These are phyloP conservation scores for Propithecus coquereli DNA, from an alignment of 2,113 vertebrate species.

Conservation along the genomic window DNA sequence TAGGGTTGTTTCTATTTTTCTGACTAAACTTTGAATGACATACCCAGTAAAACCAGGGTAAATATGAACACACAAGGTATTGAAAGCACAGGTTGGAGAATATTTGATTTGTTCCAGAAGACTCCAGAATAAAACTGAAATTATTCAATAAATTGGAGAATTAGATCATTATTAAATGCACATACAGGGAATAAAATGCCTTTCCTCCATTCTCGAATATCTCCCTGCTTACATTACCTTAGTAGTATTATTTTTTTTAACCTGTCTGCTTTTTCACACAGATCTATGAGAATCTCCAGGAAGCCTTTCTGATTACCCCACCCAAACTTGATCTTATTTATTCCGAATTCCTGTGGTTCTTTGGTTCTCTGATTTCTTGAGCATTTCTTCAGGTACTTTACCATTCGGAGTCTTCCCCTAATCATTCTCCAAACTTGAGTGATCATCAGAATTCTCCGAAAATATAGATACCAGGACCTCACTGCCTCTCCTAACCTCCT, in stretches of 20 bases:
- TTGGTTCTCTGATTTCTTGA: not conserved
- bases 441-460: not conserved
- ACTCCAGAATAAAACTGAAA: not conserved
- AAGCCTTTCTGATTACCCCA: not conserved
- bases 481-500: not conserved
- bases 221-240: not conserved
- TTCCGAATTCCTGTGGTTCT: not conserved
- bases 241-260: not conserved
- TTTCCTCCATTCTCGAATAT: not conserved
- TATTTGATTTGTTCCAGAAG: not conserved
- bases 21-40: not conserved
- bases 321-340: not conserved
- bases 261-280: not conserved
- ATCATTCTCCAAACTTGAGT: not conserved
- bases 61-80: not conserved
- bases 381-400: not conserved
- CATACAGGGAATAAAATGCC: not conserved
- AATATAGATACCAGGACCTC: not conserved
- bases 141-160: not conserved
- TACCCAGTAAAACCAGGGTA: not conserved
- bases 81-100: not conserved
- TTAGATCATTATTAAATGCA: not conserved
- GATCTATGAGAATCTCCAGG: not conserved
- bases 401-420: not conserved
- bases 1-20: not conserved